These are phyloP conservation scores for Leptodactylus fuscus DNA, from an alignment of 2,113 vertebrate species.

Conservation along the genomic window DNA sequence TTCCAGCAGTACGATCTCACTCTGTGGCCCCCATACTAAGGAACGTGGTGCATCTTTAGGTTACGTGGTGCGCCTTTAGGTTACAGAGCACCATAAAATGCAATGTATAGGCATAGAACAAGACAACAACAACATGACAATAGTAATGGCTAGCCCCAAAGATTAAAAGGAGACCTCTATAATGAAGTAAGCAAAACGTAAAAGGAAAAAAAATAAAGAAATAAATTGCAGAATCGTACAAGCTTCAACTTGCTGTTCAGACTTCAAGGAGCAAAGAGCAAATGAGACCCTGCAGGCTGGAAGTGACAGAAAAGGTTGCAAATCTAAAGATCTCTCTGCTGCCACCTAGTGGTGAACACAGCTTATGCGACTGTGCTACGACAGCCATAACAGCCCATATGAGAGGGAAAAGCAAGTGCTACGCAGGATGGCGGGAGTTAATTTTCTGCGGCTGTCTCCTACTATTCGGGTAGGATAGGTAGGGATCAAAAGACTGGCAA, in stretches of 20 bases:
- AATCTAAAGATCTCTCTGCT: background rate
- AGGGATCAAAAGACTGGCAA: conserved; percentile 40
- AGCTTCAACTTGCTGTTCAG: background rate
- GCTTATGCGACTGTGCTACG: background rate
- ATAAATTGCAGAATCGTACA: background rate
- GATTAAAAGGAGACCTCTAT: background rate
- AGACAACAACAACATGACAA: too few species aligned
- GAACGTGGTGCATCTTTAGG: background rate
- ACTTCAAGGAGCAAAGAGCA: background rate
- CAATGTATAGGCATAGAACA: too few species aligned
- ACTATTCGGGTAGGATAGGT: conserved; percentile 43
- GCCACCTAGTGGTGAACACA: conserved; percentile 44
- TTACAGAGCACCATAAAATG: background rate
- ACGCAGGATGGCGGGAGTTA: conserved; percentile 42
- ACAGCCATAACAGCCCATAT: conserved; percentile 33
- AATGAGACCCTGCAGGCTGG: background rate
- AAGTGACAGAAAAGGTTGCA: background rate
- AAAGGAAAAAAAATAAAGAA: too few species aligned
- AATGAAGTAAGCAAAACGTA: background rate
- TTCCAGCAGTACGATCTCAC: background rate
- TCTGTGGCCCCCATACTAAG: background rate
- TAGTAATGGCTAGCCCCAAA: too few species aligned
- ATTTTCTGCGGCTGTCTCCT: conserved; percentile 54
- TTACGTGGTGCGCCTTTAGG: too few species aligned
- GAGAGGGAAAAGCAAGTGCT: background rate